A percentile compares a stretch with the other conserved stretches of the same genome.
These are phyloP conservation scores for Heliconius congener DNA, from an alignment of 1,140 invertebrate species.

Conservation along the genomic window DNA sequence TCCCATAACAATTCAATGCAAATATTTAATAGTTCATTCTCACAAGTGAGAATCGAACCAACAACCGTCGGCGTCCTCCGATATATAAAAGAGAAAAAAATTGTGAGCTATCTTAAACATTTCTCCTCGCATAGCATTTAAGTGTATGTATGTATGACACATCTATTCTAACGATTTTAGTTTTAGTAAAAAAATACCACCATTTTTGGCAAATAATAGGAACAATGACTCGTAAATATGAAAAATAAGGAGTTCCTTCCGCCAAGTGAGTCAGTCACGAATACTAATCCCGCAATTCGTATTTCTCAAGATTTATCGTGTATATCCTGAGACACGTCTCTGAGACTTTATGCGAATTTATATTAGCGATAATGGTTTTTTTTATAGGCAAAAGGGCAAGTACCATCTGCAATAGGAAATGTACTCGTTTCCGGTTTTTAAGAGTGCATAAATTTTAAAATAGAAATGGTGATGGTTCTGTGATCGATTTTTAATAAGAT, in stretches of 20 bases:
- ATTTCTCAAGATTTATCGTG: background rate
- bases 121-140: background rate
- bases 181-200: background rate
- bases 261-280: background rate
- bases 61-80: too few species aligned
- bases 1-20: too few species aligned
- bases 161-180: background rate
- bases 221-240: background rate
- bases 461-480: too few species aligned
- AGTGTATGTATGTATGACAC: background rate
- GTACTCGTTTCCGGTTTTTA: background rate
- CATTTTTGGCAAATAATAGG: constrained; percentile 1
- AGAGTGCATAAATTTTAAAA: background rate
- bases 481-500: too few species aligned
- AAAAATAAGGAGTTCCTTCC: constrained; percentile 10
- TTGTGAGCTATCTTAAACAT: too few species aligned
- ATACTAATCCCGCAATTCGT: background rate
- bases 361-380: background rate
- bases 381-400: background rate
- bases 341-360: background rate
- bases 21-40: too few species aligned
- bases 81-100: too few species aligned
- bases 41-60: too few species aligned
- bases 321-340: background rate
- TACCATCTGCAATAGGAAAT: background rate